Percentiles rank a stretch among this genome's conserved stretches.
Conservation (phyloP, 2,888 invertebrate genomes). For the Drosophila demipolita region DNA sequence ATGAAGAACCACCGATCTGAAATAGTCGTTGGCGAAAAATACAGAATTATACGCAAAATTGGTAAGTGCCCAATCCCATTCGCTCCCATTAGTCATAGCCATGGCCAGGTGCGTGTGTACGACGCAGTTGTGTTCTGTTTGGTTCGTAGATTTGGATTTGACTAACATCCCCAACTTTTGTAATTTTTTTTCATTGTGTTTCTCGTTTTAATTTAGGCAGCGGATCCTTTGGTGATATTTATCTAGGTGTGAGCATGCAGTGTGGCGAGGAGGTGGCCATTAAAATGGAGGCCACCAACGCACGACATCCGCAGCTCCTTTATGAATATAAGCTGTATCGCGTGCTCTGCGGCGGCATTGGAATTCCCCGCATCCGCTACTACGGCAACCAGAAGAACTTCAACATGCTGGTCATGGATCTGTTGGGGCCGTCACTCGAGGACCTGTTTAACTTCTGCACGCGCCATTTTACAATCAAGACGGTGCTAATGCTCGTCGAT, state of each 20-base stretch:
- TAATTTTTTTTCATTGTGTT: not conserved
- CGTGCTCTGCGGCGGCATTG: constrained; percentile 98
- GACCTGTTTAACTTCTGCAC: constrained; percentile 99
- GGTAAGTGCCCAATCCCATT: constrained; percentile 86
- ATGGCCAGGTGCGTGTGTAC: not conserved
- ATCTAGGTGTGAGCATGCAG: constrained; percentile 95
- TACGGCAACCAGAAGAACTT: constrained; percentile 98
- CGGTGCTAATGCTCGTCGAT: constrained; percentile 98
- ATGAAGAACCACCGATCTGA: constrained; percentile 86
- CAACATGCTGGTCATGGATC: constrained; percentile 99
- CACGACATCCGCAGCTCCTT: constrained; percentile 98
- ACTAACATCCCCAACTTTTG: not conserved
- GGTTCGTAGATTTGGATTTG: not conserved
- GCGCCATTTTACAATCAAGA: constrained; percentile 99
- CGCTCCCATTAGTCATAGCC: constrained; percentile 7
- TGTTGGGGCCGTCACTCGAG: constrained; percentile 98
- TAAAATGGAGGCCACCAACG: constrained; percentile 98
- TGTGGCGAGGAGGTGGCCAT: constrained; percentile 99
- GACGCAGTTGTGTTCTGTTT: constrained; percentile 7
- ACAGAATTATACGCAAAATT: constrained; percentile 97
- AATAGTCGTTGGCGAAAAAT: constrained; percentile 95
- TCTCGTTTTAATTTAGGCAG: constrained; percentile 85
- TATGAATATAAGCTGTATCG: constrained; percentile 99
- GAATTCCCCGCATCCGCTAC: constrained; percentile 98
- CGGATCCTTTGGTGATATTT: constrained; percentile 99